Evolutionary conservation across 2,888 invertebrate species (phyloP), one percentile per base, ranked within the genome.

Genomic region (Hedychridium roseum): DNA sequence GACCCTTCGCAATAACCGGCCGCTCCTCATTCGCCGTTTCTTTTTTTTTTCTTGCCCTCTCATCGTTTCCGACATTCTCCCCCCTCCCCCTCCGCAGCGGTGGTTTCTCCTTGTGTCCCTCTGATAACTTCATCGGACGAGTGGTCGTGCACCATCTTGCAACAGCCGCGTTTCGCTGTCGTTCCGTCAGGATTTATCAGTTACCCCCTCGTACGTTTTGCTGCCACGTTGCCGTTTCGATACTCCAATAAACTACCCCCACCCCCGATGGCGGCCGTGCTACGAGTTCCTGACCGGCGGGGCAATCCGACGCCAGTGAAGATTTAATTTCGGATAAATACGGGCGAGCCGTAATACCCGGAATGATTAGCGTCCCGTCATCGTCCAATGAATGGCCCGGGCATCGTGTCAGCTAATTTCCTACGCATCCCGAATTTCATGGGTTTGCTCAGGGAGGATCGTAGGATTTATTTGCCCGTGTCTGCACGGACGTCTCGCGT

Each of bases 121-220:
- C 45, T 52, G 62, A 63, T 60, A 60, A 62, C 60, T 54, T 49
- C 48, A 37, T 43, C 43, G 41, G 50, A 51, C 48, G n/a, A 27
- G n/a, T 12, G 40, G 48, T 49, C 48, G 30, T 46, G 43, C n/a
- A 36, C 42, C 38, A 45, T 45, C 50, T 37, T 12, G 7, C 36
- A 46, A 31, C 51, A 46, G 11, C 36, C 48, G 52, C 50, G 17
- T 20, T 12, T n/a, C n/a, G 9, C 11, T 59, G 59, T 43, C 40
- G 45, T 48, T 50, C 53, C 50, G 56, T 57, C 50, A 46, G 50
- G 59, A 62, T 62, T 62, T 62, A 62, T 62, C 62, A 54, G 53
- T 40, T 59, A 57, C 51, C 57, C 52, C 12, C 26, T 16, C 31
- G 38, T 28, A 18, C 28, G 6, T 6, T n/a, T 37, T 37, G 15